Evolutionary conservation across 2,888 invertebrate genomes (phyloP).

Genomic region (Nemotelus pantherinus): DNA sequence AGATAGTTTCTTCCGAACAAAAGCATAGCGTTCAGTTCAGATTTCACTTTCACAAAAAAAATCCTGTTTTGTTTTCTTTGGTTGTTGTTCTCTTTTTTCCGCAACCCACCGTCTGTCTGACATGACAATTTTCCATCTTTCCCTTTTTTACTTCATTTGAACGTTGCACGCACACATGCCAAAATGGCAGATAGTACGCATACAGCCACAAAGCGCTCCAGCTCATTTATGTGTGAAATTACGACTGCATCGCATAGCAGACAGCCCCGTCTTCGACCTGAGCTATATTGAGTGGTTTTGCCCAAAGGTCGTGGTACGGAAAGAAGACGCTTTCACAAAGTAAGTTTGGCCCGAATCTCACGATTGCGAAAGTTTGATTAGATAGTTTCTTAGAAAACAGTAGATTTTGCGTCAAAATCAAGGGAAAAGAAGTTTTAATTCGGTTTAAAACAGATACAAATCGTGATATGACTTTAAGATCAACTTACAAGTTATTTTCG

Average conservation of each 20-base stretch:
- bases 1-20: conserved; percentile 10
- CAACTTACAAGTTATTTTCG: too few species aligned
- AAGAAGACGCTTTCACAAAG: conserved; percentile 32
- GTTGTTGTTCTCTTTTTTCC: neutral
- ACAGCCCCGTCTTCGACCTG: conserved; percentile 29
- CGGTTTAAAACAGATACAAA: too few species aligned
- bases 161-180: neutral
- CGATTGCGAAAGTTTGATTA: too few species aligned
- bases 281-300: conserved; percentile 14
- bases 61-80: conserved; percentile 12
- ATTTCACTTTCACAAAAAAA: conserved; percentile 39
- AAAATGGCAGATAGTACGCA: conserved; percentile 3
- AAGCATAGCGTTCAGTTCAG: conserved; percentile 25
- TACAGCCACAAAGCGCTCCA: neutral
- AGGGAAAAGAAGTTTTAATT: too few species aligned
- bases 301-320: conserved; percentile 38
- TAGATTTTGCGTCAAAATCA: too few species aligned
- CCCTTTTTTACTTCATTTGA: neutral
- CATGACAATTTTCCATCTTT: neutral
- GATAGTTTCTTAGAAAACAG: too few species aligned
- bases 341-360: neutral
- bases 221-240: conserved; percentile 16
- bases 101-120: conserved; percentile 19
- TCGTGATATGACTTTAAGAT: too few species aligned
- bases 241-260: neutral